Conservation (phyloP, 2,113 vertebrate genomes). For the Pachyramphus minor region DNA sequence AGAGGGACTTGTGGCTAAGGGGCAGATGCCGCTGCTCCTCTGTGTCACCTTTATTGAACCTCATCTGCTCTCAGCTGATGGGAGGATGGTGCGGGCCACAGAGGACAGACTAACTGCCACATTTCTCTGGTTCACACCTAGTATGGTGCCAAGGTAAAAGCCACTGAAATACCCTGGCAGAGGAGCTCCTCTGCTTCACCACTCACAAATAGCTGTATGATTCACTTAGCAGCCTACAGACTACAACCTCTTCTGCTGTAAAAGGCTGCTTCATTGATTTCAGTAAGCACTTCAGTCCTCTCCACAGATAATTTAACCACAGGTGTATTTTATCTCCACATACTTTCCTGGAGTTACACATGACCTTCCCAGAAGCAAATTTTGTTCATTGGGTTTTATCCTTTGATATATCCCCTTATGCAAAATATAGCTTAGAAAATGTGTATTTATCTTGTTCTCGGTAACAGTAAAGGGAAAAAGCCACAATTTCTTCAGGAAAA, state of each 20-base stretch:
- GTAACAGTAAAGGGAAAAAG: neutral
- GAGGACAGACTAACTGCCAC: neutral
- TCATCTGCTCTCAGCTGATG: too few species aligned
- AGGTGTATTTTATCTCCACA: constrained; percentile 1
- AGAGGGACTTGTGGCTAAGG: neutral
- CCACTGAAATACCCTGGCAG: rapidly evolving
- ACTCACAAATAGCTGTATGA: neutral
- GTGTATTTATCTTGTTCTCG: neutral
- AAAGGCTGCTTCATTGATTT: neutral
- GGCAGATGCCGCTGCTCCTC: neutral
- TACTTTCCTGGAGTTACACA: neutral
- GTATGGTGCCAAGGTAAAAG: neutral
- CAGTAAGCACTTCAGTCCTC: neutral
- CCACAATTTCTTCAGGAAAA: neutral
- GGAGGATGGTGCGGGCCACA: neutral
- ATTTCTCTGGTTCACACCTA: neutral
- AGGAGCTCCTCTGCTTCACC: neutral
- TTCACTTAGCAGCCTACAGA: neutral
- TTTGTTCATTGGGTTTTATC: neutral
- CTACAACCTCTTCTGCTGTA: neutral
- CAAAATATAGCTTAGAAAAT: neutral
- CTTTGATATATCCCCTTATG: neutral
- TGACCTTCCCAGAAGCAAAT: constrained; percentile 4
- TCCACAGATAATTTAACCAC: constrained; percentile 13
- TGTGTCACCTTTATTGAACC: neutral